Conservation (phyloP, 2,888 invertebrate genomes). For the Drosophila maculinotata region DNA sequence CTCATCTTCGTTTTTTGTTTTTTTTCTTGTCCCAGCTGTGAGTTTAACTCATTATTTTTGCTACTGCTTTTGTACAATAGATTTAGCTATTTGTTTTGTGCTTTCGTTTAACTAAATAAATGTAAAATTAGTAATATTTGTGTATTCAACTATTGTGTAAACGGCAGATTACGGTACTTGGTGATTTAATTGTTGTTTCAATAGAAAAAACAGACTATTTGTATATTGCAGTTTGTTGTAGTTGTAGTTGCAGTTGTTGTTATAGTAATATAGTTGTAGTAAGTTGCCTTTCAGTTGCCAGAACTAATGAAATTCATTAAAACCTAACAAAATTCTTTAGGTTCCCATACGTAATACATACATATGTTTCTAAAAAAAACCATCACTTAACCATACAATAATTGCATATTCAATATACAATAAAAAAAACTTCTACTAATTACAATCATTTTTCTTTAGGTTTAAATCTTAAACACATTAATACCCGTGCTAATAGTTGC, state of each 20-base stretch:
- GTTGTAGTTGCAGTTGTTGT: too few relatives aligned
- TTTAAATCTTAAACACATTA: constrained; percentile 68
- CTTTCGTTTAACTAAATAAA: constrained; percentile 37
- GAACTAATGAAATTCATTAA: constrained; percentile 32
- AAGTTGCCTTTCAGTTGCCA: constrained; percentile 37
- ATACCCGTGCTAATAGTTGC: constrained; percentile 77
- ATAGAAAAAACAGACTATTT: constrained; percentile 45
- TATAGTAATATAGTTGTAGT: constrained; percentile 31
- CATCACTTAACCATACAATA: constrained; percentile 47
- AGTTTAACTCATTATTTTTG: constrained; percentile 29
- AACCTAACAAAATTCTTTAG: constrained; percentile 40
- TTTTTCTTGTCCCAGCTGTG: constrained; percentile 11
- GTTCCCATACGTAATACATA: constrained; percentile 4
- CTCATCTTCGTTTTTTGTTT: too few relatives aligned
- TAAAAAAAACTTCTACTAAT: constrained; percentile 47
- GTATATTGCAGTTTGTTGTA: constrained; percentile 46
- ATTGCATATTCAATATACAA: constrained; percentile 23
- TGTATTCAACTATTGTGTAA: constrained; percentile 38
- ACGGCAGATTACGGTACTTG: constrained; percentile 51
- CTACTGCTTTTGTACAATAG: constrained; percentile 38
- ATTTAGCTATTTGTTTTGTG: constrained; percentile 39
- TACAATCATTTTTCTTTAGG: constrained; percentile 48
- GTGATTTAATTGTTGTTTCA: constrained; percentile 28
- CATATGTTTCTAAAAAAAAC: constrained; percentile 24
- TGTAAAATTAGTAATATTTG: constrained; percentile 26